These are phyloP conservation scores for Maconellicoccus hirsutus DNA, from an alignment of 1,140 invertebrate species.

Conservation along the genomic window DNA sequence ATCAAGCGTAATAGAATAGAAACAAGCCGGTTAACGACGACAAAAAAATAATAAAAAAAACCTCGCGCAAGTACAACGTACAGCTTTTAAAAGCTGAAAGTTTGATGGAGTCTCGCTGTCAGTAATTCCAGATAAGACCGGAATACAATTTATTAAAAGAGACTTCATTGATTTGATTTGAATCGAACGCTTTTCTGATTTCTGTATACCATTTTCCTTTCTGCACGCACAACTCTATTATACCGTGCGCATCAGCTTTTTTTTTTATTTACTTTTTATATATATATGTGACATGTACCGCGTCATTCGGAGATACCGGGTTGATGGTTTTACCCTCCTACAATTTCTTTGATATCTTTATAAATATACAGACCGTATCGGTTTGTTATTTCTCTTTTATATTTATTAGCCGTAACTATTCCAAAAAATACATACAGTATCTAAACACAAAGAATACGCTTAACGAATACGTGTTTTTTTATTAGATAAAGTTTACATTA, in stretches of 20 bases:
- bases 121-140: slow-evolving; percentile 14
- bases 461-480: slow-evolving; percentile 18
- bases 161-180: slow-evolving; percentile 18
- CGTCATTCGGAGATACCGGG: neutral
- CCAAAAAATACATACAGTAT: neutral
- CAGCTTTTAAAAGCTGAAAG: slow-evolving; percentile 18
- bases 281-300: neutral
- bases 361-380: slow-evolving; percentile 17
- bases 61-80: neutral
- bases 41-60: neutral
- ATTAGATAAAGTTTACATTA: neutral
- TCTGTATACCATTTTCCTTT: slow-evolving; percentile 13
- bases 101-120: slow-evolving; percentile 17
- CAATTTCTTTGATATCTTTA: slow-evolving; percentile 11
- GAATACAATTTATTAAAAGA: slow-evolving; percentile 18
- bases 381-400: slow-evolving; percentile 21
- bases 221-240: slow-evolving; percentile 16
- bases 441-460: slow-evolving; percentile 6
- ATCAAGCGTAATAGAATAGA: neutral
- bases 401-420: slow-evolving; percentile 17
- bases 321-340: slow-evolving; percentile 12
- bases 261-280: slow-evolving; percentile 13
- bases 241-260: slow-evolving; percentile 4
- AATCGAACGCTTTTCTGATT: slow-evolving; percentile 19
- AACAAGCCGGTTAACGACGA: neutral